Base-by-base conservation (phyloP, 1,140 invertebrate species). In the Pissodes strobi region DNA sequence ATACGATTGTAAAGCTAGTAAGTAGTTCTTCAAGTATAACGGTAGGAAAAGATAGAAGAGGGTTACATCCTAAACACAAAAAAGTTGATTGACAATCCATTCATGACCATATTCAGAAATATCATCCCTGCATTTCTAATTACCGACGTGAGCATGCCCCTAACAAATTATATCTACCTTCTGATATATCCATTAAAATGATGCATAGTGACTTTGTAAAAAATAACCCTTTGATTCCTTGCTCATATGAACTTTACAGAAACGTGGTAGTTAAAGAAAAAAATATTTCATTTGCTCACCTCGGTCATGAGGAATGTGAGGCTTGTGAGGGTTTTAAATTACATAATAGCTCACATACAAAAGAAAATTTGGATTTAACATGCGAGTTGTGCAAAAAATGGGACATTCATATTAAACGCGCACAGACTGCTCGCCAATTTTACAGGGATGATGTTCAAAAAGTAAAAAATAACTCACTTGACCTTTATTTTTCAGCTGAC, bases 231-330 rank as follows among this genome's bases (percentile, higher is more conserved):
- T 22, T 1, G 13, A 38, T 38, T 23, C 5, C 39, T 5, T 64
- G 34, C 38, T 66, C 46, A 53, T 65, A 66, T 55, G 19, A 56
- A 55, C 21, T 66, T n/a, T n/a, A n/a, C 57, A 63, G 19, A n/a
- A 60, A 15, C 23, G 45, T n/a, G 12, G 61, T 66, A 37, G 60
- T 55, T 21, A 30, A 22, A 38, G 21, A 37, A 10, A 38, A 53
- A 18, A 66, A 66, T 45, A 56, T 66, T 38, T 51, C 60, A 30
- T 66, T 65, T 43, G 23, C 27, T 22, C 65, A 66, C 27, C 43
- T 66, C 6, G 48, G 48, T 4, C 49, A 66, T 46, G 60, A 66
- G 30, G 48, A 66, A 17, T 66, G 64, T 55, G 46, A n/a, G 49
- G 17, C 41, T 15, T 65, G 64, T 55, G 46, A 55, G 45, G 19